Conservation (phyloP, 2,113 vertebrate species). For the Alces alces region DNA sequence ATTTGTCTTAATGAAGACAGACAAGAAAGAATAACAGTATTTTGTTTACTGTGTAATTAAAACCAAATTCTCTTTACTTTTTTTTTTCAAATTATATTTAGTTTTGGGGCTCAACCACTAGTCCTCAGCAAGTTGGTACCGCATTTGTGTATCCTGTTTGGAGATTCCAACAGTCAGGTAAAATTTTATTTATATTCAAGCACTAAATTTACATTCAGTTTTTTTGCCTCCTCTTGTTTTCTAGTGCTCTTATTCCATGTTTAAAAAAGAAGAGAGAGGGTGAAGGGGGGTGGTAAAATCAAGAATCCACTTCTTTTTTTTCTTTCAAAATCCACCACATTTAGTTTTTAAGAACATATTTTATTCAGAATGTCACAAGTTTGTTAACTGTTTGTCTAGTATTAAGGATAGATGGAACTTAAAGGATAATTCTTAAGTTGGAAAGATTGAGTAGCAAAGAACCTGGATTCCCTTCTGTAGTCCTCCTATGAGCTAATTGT, state of each 20-base stretch:
- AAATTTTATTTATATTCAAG: constrained; percentile 55
- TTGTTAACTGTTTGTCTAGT: not conserved
- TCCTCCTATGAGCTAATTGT: not conserved
- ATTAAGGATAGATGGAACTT: not conserved
- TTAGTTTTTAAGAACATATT: not conserved
- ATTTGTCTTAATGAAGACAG: constrained; percentile 25
- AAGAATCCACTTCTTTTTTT: not conserved
- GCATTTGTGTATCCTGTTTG: constrained; percentile 88
- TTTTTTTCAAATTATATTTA: constrained; percentile 63
- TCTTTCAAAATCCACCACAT: not conserved
- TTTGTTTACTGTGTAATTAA: constrained; percentile 42
- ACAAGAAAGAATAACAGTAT: not conserved
- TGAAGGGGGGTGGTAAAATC: not conserved
- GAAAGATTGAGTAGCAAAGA: not conserved
- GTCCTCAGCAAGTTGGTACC: constrained; percentile 94
- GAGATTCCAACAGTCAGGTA: constrained; percentile 96
- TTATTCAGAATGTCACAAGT: not conserved
- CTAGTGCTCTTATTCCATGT: not conserved
- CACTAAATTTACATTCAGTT: not conserved
- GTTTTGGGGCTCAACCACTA: constrained; percentile 88
- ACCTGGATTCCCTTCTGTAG: not conserved
- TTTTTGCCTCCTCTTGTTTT: not conserved
- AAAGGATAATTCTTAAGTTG: not conserved
- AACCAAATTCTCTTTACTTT: constrained; percentile 33
- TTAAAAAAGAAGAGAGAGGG: not conserved